Conservation (phyloP, 1,140 invertebrate species). For the Pseudoatta argentina region DNA sequence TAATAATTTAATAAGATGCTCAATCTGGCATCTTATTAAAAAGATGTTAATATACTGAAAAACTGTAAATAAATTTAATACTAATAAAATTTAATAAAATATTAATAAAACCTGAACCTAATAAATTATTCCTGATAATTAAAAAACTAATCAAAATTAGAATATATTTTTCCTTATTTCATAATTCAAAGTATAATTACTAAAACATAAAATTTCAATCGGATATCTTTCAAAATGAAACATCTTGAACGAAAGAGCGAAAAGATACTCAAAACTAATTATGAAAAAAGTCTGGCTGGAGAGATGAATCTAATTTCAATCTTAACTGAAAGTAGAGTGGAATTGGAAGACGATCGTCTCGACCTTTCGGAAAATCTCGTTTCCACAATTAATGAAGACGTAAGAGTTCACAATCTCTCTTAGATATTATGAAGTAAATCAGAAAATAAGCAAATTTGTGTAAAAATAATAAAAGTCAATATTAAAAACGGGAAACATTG, state of each 20-base stretch:
- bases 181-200: neutral
- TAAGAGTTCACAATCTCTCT: slow-evolving; percentile 33
- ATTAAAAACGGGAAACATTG: neutral
- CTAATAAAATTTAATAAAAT: neutral
- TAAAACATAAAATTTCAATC: slow-evolving; percentile 1
- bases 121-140: neutral
- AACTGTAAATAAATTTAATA: no score
- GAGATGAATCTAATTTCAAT: slow-evolving; percentile 60
- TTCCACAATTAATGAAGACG: slow-evolving; percentile 47
- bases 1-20: no score
- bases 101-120: neutral
- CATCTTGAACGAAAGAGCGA: neutral
- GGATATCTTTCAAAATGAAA: slow-evolving; percentile 13
- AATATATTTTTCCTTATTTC: neutral
- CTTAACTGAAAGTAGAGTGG: slow-evolving; percentile 48
- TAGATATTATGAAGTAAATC: neutral
- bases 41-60: no score
- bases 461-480: neutral
- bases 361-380: slow-evolving; percentile 59
- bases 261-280: slow-evolving; percentile 47
- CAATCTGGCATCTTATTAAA: no score
- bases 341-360: slow-evolving; percentile 35
- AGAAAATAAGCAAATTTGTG: neutral
- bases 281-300: slow-evolving; percentile 11
- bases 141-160: neutral